Evolutionary conservation across 2,888 invertebrate species (phyloP).

Genomic region (Scaptomyza polygonia): DNA sequence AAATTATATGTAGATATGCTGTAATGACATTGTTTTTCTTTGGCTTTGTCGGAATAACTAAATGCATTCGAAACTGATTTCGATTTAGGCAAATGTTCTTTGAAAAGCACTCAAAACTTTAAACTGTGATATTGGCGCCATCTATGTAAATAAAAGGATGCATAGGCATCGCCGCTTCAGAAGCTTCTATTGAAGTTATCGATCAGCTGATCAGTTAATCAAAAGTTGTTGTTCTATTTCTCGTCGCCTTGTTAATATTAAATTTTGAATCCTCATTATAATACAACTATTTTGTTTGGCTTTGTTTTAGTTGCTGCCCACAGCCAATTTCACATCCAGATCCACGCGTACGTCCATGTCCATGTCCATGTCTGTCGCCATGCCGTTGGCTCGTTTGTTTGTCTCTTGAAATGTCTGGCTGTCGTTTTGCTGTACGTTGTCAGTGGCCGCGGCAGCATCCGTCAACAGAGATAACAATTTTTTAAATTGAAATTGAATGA

Average conservation of each 20-base stretch:
- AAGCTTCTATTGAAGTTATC: background rate
- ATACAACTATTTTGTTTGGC: background rate
- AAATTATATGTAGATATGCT: conserved; percentile 74
- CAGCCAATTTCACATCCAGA: conserved; percentile 25
- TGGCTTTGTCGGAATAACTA: conserved; percentile 26
- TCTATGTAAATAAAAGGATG: background rate
- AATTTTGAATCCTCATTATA: background rate
- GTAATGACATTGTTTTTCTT: conserved; percentile 61
- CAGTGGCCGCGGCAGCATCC: conserved; percentile 81
- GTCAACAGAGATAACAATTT: conserved; percentile 83
- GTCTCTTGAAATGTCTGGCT: conserved; percentile 68
- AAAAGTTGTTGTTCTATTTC: background rate
- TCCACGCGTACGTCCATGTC: conserved; percentile 11
- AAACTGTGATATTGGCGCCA: background rate
- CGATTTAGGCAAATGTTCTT: background rate
- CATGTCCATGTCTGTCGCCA: conserved; percentile 15
- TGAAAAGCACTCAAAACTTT: background rate
- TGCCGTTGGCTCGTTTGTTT: conserved; percentile 44
- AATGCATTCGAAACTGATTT: background rate
- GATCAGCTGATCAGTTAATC: background rate
- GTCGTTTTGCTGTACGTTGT: conserved; percentile 76
- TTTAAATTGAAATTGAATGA: conserved; percentile 84
- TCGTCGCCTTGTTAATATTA: background rate
- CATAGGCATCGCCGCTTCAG: background rate
- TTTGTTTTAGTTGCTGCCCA: conserved; percentile 3